phyloP scores from a whole-genome alignment of 2,797 vertebrate species.

The Microhierax caerulescens region DNA sequence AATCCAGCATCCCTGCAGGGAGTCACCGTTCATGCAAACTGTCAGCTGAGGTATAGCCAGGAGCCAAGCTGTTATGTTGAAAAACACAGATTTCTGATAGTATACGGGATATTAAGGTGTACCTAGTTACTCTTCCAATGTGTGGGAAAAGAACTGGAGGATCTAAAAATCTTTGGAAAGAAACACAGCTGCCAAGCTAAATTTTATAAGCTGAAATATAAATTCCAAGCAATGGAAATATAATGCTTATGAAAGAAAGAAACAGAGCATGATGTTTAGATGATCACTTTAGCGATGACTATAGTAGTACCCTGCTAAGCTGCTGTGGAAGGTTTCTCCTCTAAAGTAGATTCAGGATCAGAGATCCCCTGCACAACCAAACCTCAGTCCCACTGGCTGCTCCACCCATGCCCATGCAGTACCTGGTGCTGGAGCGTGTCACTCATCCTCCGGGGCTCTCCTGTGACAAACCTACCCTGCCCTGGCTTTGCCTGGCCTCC shows the following conservation, averaged over 20 bases:
- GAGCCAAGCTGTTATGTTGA: neutral
- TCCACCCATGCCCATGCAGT: neutral
- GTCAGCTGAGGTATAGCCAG: neutral
- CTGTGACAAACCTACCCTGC: neutral
- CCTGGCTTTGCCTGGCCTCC: neutral
- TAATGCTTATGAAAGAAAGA: neutral
- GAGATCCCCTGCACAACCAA: neutral
- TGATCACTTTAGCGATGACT: neutral
- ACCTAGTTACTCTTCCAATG: neutral
- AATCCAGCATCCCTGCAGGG: neutral
- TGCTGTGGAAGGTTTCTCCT: neutral
- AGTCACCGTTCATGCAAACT: neutral
- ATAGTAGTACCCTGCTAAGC: neutral
- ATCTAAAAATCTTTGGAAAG: neutral
- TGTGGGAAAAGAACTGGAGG: neutral
- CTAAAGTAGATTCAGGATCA: neutral
- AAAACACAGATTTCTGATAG: neutral
- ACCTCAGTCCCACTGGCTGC: neutral
- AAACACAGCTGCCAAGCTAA: neutral
- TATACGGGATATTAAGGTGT: neutral
- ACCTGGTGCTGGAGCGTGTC: neutral
- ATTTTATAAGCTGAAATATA: neutral
- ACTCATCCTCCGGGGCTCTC: neutral
- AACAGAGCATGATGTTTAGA: neutral
- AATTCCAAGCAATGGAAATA: neutral